These are phyloP conservation scores for Odontamblyopus rebecca DNA, from an alignment of 2,797 vertebrate species.

Conservation along the genomic window DNA sequence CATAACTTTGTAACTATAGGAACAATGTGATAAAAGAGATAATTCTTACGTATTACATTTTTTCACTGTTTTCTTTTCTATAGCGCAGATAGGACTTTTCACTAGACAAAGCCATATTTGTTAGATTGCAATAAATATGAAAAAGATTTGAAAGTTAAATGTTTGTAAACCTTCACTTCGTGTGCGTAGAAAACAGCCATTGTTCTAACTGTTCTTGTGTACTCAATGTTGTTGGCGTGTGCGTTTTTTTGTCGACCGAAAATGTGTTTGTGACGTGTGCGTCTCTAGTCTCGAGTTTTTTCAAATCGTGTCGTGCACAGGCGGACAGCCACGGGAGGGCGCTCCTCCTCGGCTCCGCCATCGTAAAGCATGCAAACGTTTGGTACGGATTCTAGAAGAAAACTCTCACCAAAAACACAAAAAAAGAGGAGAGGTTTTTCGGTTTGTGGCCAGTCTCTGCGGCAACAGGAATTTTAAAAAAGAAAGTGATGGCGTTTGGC, in stretches of 20 bases:
- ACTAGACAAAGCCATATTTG: conserved; percentile 97
- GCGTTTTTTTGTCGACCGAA: neutral
- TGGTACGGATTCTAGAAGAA: conserved; percentile 29
- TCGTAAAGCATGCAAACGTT: conserved; percentile 67
- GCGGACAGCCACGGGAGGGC: conserved; percentile 33
- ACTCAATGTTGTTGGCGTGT: conserved; percentile 25
- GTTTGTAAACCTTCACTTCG: conserved; percentile 59
- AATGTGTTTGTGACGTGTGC: conserved; percentile 58
- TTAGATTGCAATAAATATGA: conserved; percentile 94
- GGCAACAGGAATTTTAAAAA: conserved; percentile 68
- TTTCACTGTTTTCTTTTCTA: conserved; percentile 60
- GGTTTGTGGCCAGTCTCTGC: conserved; percentile 62
- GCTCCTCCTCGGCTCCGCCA: conserved; percentile 47
- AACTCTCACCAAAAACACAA: conserved; percentile 35
- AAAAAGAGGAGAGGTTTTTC: conserved; percentile 28
- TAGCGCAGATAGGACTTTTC: conserved; percentile 80
- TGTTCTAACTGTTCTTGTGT: conserved; percentile 62
- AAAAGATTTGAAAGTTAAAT: conserved; percentile 58
- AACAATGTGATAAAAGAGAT: conserved; percentile 26
- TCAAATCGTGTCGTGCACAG: conserved; percentile 59
- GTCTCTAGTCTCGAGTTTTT: conserved; percentile 58
- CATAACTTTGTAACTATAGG: conserved; percentile 45
- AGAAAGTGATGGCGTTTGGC: neutral
- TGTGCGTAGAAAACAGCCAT: conserved; percentile 66
- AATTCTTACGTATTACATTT: conserved; percentile 23